Conservation (phyloP, 2,113 vertebrate genomes). For the Cyprinus carpio region DNA sequence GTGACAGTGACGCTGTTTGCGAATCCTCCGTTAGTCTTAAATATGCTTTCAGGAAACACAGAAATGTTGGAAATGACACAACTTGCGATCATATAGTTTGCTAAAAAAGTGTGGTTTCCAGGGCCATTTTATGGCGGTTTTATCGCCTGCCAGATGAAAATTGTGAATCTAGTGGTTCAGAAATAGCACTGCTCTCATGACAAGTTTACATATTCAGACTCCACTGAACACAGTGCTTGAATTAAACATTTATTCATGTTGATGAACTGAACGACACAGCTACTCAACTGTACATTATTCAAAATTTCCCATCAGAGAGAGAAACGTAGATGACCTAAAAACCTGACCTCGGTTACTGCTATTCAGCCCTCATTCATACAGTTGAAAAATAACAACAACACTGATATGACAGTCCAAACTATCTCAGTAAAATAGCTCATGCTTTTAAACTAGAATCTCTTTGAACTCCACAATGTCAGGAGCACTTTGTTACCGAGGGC, state of each 20-base stretch:
- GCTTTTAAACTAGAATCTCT: not conserved
- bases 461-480: conserved; percentile 11
- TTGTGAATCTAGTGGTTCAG: no score
- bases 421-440: not conserved
- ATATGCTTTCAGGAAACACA: no score
- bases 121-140: not conserved
- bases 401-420: not conserved
- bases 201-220: not conserved
- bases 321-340: conserved; percentile 10
- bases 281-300: conserved; percentile 58
- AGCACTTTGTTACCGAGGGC: not conserved
- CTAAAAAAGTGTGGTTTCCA: no score
- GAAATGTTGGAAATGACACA: no score
- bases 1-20: no score
- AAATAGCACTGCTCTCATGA: not conserved
- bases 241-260: conserved; percentile 72
- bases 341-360: not conserved
- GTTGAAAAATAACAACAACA: conserved; percentile 7
- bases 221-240: conserved; percentile 43
- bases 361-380: not conserved
- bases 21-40: no score
- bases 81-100: no score
- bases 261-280: conserved; percentile 68
- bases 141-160: not conserved
- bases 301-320: conserved; percentile 23